phyloP scores from a whole-genome alignment of 2,888 invertebrate species.

The Calliopum simillimum region DNA sequence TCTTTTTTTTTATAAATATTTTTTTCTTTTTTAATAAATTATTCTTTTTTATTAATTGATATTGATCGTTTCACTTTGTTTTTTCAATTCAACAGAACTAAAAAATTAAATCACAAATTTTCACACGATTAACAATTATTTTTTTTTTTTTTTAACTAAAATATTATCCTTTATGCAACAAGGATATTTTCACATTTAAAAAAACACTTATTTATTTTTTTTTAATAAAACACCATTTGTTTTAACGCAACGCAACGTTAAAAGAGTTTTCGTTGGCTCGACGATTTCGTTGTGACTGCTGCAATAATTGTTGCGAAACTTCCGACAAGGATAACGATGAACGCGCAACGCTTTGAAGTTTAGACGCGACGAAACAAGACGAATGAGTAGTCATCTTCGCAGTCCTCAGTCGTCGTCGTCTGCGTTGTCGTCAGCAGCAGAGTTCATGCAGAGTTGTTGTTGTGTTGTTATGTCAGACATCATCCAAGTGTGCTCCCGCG shows the following conservation, averaged over 20 bases:
- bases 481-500: not conserved
- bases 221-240: not conserved
- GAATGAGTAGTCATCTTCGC: not conserved
- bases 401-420: slow-evolving; percentile 1
- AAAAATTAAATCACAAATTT: no score
- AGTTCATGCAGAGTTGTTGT: slow-evolving; percentile 30
- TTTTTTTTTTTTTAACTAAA: not conserved
- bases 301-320: slow-evolving; percentile 61
- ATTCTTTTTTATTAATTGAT: slow-evolving; percentile 15
- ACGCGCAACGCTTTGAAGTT: slow-evolving; percentile 44
- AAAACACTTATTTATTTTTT: not conserved
- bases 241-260: slow-evolving; percentile 10
- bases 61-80: no score
- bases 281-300: slow-evolving; percentile 61
- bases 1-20: not conserved
- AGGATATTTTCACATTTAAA: not conserved
- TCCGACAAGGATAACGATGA: slow-evolving; percentile 58
- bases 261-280: slow-evolving; percentile 52
- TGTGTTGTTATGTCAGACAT: slow-evolving; percentile 22
- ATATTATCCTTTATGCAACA: not conserved
- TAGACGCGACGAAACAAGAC: not conserved
- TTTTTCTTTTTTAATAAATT: not conserved
- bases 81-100: no score
- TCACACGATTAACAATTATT: no score
- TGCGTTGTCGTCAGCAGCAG: slow-evolving; percentile 32